These are phyloP conservation scores for Urocynchramus pylzowi DNA, from an alignment of 2,113 vertebrate genomes.

Conservation along the genomic window DNA sequence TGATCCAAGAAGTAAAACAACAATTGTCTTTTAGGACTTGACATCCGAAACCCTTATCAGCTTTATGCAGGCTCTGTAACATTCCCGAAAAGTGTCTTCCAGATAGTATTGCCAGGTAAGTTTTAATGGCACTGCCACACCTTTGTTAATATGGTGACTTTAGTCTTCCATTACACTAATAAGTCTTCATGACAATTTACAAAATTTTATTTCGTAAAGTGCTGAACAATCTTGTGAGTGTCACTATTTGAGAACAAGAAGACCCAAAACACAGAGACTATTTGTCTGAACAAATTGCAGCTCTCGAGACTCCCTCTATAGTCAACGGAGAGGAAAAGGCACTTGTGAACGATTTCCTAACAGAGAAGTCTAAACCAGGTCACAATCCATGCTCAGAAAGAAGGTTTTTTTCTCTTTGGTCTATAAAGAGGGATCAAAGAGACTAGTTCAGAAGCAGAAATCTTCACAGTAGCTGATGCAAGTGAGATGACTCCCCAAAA, in stretches of 20 bases:
- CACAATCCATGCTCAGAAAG: neutral
- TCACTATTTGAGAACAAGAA: neutral
- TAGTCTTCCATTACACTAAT: neutral
- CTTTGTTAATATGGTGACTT: neutral
- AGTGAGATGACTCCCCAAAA: neutral
- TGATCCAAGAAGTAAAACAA: neutral
- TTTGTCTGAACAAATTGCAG: neutral
- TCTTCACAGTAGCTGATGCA: neutral
- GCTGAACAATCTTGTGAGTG: neutral
- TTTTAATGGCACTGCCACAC: neutral
- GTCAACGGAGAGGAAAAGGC: neutral
- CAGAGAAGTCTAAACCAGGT: neutral
- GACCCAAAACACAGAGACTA: neutral
- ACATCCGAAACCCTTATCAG: neutral
- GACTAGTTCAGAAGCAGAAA: neutral
- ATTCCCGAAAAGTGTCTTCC: neutral
- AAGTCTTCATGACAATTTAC: neutral
- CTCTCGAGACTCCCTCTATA: neutral
- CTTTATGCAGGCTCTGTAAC: neutral
- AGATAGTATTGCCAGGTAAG: neutral
- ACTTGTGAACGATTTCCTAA: neutral
- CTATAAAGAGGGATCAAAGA: neutral
- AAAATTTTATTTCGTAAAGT: neutral
- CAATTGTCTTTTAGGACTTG: neutral
- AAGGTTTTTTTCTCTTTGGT: neutral